phyloP scores from a whole-genome alignment of 92 coral and sea anemone genomes.

The Nematostella vectensis region DNA sequence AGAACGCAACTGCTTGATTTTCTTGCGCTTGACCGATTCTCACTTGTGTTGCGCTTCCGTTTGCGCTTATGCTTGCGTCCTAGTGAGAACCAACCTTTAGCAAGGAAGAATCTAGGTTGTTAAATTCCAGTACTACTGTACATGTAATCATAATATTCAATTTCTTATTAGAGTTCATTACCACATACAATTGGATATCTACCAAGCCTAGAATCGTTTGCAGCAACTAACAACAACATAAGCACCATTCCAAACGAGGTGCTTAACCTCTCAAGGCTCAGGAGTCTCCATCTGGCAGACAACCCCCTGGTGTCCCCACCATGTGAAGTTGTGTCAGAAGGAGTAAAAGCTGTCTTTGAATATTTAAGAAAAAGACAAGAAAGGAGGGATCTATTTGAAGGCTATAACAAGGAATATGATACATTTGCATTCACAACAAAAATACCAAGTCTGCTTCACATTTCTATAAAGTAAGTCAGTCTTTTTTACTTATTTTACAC shows the following conservation, averaged over 20 bases:
- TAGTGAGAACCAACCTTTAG: no score
- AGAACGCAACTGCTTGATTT: no score
- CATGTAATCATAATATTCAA: background rate
- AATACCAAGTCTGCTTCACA: no score
- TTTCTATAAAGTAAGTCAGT: no score
- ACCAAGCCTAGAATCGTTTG: slow-evolving; percentile 22
- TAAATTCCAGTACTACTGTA: background rate
- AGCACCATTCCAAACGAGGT: background rate
- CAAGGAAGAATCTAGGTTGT: no score
- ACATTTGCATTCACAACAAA: no score
- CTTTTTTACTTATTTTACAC: no score
- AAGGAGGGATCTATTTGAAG: slow-evolving; percentile 13
- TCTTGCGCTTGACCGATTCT: no score
- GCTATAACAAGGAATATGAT: background rate
- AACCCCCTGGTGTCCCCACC: slow-evolving; percentile 11
- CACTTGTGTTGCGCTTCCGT: no score
- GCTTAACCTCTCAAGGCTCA: background rate
- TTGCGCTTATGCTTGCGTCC: no score
- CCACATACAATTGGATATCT: slow-evolving; percentile 35
- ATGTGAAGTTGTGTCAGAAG: slow-evolving; percentile 7
- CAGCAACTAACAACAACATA: slow-evolving; percentile 1
- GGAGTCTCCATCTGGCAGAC: background rate
- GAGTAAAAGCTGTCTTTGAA: slow-evolving; percentile 6
- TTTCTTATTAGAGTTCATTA: slow-evolving; percentile 5
- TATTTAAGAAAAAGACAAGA: slow-evolving; percentile 12